These are phyloP conservation scores for Thecophora atra DNA, from an alignment of 2,888 invertebrate genomes.

Conservation along the genomic window DNA sequence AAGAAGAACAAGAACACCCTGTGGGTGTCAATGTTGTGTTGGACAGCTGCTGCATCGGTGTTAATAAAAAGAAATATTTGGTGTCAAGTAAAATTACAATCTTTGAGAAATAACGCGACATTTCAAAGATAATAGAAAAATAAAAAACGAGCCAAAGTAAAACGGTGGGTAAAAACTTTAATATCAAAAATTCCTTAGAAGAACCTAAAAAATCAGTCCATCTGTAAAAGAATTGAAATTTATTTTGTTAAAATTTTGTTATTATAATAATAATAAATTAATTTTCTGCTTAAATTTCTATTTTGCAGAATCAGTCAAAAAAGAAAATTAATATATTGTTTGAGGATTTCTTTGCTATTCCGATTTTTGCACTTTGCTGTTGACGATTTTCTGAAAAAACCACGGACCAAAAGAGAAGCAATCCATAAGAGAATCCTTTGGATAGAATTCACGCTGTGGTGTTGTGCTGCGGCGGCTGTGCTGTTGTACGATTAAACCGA, in stretches of 20 bases:
- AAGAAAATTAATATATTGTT: conserved; percentile 11
- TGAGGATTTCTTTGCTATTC: conserved; percentile 17
- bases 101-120: conserved; percentile 1
- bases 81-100: neutral
- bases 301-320: neutral
- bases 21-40: too few species aligned
- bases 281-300: conserved; percentile 24
- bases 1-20: too few species aligned
- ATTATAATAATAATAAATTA: conserved; percentile 32
- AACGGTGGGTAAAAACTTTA: conserved; percentile 38
- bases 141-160: conserved; percentile 28
- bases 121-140: conserved; percentile 24
- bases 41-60: too few species aligned
- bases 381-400: neutral
- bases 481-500: neutral
- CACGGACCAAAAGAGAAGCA: neutral
- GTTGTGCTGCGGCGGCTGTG: neutral
- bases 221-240: too few species aligned
- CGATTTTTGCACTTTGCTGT: conserved; percentile 8
- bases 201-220: too few species aligned
- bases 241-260: conserved; percentile 40
- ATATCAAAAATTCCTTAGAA: conserved; percentile 19
- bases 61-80: conserved; percentile 11
- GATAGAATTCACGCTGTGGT: conserved; percentile 2
- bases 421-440: neutral